These are phyloP conservation scores for Lasioglossum villosulum DNA, from an alignment of 2,888 invertebrate genomes.

Conservation along the genomic window DNA sequence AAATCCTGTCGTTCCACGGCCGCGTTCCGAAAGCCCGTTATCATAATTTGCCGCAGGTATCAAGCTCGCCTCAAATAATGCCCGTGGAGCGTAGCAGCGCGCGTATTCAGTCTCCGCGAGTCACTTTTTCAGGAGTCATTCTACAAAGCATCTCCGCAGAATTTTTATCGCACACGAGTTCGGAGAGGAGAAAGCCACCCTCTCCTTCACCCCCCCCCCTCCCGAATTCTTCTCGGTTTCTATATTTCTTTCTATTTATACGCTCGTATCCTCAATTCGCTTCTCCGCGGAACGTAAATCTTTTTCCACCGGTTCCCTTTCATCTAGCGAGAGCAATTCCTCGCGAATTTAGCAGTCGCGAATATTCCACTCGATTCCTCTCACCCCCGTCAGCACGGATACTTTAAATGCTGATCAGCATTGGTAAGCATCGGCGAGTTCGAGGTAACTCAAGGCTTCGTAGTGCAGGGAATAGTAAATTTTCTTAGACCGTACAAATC, in stretches of 20 bases:
- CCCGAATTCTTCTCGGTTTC: neutral
- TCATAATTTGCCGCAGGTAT: slow-evolving; percentile 1
- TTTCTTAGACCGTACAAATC: too few species aligned
- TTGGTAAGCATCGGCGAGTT: neutral
- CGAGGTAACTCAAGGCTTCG: too few species aligned
- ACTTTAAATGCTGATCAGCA: slow-evolving; percentile 17
- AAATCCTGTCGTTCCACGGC: neutral
- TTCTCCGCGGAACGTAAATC: slow-evolving; percentile 1
- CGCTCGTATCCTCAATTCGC: neutral
- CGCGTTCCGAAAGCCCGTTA: neutral
- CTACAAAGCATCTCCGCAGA: neutral
- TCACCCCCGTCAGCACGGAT: neutral
- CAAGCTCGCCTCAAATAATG: neutral
- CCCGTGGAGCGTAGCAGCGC: neutral
- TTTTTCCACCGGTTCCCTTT: neutral
- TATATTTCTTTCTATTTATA: neutral
- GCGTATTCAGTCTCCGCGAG: neutral
- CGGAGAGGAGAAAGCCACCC: neutral
- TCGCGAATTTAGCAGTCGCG: neutral
- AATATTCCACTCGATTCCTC: slow-evolving; percentile 11
- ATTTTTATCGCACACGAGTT: neutral
- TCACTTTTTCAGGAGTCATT: slow-evolving; percentile 2
- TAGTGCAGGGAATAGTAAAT: too few species aligned
- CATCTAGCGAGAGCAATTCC: neutral
- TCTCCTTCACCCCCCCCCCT: neutral